These are phyloP conservation scores for Miltochrista miniata DNA, from an alignment of 2,888 invertebrate genomes.

Conservation along the genomic window DNA sequence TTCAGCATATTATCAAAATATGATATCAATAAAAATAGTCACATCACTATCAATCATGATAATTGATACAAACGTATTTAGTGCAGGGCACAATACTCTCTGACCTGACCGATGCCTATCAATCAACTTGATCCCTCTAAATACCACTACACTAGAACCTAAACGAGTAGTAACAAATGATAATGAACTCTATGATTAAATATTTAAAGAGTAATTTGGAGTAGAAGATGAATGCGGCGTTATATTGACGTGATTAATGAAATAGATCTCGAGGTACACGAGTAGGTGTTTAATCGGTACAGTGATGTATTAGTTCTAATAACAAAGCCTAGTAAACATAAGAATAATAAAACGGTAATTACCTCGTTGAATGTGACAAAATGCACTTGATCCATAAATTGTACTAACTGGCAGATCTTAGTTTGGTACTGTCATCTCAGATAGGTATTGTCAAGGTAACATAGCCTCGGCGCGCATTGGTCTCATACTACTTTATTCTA, in stretches of 20 bases:
- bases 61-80: conserved; percentile 65
- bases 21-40: conserved; percentile 24
- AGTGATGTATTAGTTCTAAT: conserved; percentile 66
- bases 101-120: conserved; percentile 69
- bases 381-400: too few species aligned
- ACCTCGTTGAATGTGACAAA: too few species aligned
- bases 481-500: too few species aligned
- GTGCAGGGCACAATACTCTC: conserved; percentile 63
- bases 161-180: conserved; percentile 15
- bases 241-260: conserved; percentile 72
- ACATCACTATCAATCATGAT: conserved; percentile 55
- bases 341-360: too few species aligned
- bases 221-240: conserved; percentile 40
- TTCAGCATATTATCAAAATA: too few species aligned
- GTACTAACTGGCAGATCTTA: too few species aligned
- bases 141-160: conserved; percentile 47
- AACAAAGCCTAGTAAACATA: too few species aligned
- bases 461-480: too few species aligned
- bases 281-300: conserved; percentile 67
- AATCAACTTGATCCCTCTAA: conserved; percentile 73
- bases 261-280: conserved; percentile 60
- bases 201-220: conserved; percentile 40
- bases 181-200: conserved; percentile 33
- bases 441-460: too few species aligned
- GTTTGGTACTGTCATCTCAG: too few species aligned